Base-by-base conservation (phyloP, 1,140 invertebrate species). In the Drosophila albomicans region DNA sequence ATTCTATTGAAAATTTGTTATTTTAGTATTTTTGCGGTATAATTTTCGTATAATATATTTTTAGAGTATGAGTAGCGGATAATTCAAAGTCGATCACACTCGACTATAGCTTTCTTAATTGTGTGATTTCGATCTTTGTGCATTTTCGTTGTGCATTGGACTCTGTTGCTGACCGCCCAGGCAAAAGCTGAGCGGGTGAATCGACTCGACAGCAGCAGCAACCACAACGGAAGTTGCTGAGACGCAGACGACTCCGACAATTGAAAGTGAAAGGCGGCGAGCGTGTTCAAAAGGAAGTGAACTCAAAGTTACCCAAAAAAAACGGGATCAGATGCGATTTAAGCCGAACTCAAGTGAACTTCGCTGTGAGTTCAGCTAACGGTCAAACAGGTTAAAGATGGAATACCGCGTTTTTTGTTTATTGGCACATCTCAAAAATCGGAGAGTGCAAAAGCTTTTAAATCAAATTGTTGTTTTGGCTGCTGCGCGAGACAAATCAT, bases 191-290 rank as follows among this genome's bases (percentile, higher is more conserved):
- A 61, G 57, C 66, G 25, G 63, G 30, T 57, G 38, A 38, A 41
- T 43, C 66, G 79, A 62, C 56, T 75, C 63, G 64, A 45, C 2
- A 28, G 15, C 57, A 69, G 16, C 59, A 20, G 15, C 59, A 61
- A 69, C 51, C 73, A 61, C 63, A 86, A 35, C 82, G 82, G 75
- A 86, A 87, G 82, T 69, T 51, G 52, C 69, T 54, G 62, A 64
- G 45, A 56, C 66, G 1, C 35, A 10, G 52, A 63, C 57, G 16
- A 38, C 52, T 43, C 5, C 58, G 15, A 5, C 75, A 58, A 66
- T 78, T 59, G 82, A 87, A 88, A 87, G 82, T 87, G 84, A 87
- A 87, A 87, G 82, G 82, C 58, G 13, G 69, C 16, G 1, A 38
- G 20, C 20, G 20, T 25, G 20, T 25, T 25, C 20, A 67, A 61